phyloP scores from a whole-genome alignment of 2,113 vertebrate species.

The Ameiurus melas region DNA sequence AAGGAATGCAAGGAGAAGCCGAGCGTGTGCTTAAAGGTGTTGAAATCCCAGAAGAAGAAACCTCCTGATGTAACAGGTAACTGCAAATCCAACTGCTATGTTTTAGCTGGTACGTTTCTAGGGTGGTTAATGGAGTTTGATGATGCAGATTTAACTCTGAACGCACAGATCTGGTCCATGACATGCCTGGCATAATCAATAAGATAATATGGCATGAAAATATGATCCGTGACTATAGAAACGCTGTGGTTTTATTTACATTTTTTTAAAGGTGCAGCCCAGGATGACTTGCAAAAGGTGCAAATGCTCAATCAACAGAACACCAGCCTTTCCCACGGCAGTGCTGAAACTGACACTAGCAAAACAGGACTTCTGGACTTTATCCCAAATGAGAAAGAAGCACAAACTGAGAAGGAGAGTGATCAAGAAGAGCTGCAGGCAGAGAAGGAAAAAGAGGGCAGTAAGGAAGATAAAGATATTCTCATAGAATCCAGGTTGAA shows the following conservation, averaged over 20 bases:
- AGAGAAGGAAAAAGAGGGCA: slow-evolving; percentile 38
- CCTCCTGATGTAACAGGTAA: slow-evolving; percentile 78
- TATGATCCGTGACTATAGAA: not conserved
- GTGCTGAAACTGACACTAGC: slow-evolving; percentile 39
- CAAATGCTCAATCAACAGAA: slow-evolving; percentile 85
- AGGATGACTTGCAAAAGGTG: slow-evolving; percentile 72
- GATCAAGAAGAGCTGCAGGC: slow-evolving; percentile 36
- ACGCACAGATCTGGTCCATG: not conserved
- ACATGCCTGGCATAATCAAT: not conserved
- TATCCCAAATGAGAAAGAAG: slow-evolving; percentile 52
- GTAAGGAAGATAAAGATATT: slow-evolving; percentile 32
- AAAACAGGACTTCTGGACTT: slow-evolving; percentile 42
- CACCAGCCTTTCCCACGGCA: slow-evolving; percentile 65
- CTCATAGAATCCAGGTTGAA: not conserved
- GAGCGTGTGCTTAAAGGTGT: slow-evolving; percentile 65
- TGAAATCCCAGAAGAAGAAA: slow-evolving; percentile 74
- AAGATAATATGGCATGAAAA: not conserved
- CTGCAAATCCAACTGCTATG: not conserved
- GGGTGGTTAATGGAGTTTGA: not conserved
- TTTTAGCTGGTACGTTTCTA: not conserved
- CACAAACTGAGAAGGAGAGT: slow-evolving; percentile 43
- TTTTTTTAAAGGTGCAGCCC: slow-evolving; percentile 66
- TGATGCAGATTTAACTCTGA: not conserved
- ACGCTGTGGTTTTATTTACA: not conserved
- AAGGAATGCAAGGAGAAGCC: slow-evolving; percentile 74